Percentiles rank a stretch among this genome's conserved stretches.
phyloP scores from a whole-genome alignment of 1,140 invertebrate genomes.

The Hyposmocoma kahamanoa region DNA sequence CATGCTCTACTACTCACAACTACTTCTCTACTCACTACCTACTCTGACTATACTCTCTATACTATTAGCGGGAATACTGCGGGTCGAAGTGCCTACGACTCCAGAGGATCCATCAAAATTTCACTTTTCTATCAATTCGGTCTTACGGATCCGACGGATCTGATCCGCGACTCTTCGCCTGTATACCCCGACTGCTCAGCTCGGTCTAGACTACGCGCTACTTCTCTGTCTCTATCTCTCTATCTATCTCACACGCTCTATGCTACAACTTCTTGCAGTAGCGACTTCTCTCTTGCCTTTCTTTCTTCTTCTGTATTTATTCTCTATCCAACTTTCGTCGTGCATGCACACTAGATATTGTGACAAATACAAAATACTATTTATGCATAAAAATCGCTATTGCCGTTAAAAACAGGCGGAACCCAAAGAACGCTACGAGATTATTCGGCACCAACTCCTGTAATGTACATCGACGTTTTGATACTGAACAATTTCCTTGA shows the following conservation, averaged over 20 bases:
- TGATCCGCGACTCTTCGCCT: slow-evolving; percentile 51
- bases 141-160: slow-evolving; percentile 50
- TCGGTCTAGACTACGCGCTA: slow-evolving; percentile 65
- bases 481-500: slow-evolving; percentile 47
- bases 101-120: slow-evolving; percentile 60
- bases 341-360: slow-evolving; percentile 74
- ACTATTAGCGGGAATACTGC: slow-evolving; percentile 60
- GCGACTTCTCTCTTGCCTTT: slow-evolving; percentile 55
- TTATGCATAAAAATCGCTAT: slow-evolving; percentile 57
- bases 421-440: slow-evolving; percentile 51
- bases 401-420: slow-evolving; percentile 48
- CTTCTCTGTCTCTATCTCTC: slow-evolving; percentile 52
- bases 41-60: slow-evolving; percentile 48
- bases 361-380: slow-evolving; percentile 64
- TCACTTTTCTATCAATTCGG: slow-evolving; percentile 26
- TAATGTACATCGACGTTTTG: slow-evolving; percentile 35
- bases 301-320: slow-evolving; percentile 67
- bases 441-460: slow-evolving; percentile 37
- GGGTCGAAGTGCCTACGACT: slow-evolving; percentile 42
- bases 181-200: slow-evolving; percentile 55
- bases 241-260: slow-evolving; percentile 66
- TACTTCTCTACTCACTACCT: slow-evolving; percentile 68
- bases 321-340: slow-evolving; percentile 65
- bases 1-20: slow-evolving; percentile 68
- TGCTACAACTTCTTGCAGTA: slow-evolving; percentile 68